These are phyloP conservation scores for Neomonachus schauinslandi DNA, from an alignment of 2,113 vertebrate genomes.

Conservation along the genomic window DNA sequence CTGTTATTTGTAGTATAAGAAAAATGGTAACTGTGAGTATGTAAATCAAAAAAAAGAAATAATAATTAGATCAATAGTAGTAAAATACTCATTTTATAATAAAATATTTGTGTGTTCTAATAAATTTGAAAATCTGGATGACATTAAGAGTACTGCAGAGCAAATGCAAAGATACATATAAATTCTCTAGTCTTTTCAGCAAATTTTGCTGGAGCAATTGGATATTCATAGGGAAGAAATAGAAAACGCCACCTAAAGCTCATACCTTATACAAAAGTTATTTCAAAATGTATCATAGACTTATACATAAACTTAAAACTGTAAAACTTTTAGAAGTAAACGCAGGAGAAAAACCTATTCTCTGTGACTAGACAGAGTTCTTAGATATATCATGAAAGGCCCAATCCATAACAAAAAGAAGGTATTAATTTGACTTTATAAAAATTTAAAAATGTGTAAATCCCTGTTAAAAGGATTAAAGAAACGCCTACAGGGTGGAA, in stretches of 20 bases:
- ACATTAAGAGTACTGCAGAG: not conserved
- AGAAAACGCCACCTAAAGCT: not conserved
- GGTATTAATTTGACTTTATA: not conserved
- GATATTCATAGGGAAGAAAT: not conserved
- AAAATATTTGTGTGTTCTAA: not conserved
- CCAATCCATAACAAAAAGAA: not conserved
- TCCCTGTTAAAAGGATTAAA: not conserved
- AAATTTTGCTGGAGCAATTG: not conserved
- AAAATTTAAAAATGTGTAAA: not conserved
- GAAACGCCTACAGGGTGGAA: not conserved
- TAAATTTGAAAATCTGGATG: not conserved
- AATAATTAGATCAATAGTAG: not conserved
- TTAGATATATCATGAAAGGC: not conserved
- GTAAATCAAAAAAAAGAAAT: not conserved
- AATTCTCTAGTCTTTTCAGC: not conserved
- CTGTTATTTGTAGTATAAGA: not conserved
- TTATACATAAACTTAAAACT: not conserved
- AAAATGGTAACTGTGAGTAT: not conserved
- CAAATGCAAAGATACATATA: not conserved
- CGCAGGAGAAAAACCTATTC: not conserved
- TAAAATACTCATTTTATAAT: not conserved
- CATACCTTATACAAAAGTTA: not conserved
- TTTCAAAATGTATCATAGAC: not conserved
- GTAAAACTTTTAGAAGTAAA: not conserved
- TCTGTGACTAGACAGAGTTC: not conserved